These are phyloP conservation scores for Tachypleus tridentatus DNA, from an alignment of 1,140 invertebrate species.

Conservation along the genomic window DNA sequence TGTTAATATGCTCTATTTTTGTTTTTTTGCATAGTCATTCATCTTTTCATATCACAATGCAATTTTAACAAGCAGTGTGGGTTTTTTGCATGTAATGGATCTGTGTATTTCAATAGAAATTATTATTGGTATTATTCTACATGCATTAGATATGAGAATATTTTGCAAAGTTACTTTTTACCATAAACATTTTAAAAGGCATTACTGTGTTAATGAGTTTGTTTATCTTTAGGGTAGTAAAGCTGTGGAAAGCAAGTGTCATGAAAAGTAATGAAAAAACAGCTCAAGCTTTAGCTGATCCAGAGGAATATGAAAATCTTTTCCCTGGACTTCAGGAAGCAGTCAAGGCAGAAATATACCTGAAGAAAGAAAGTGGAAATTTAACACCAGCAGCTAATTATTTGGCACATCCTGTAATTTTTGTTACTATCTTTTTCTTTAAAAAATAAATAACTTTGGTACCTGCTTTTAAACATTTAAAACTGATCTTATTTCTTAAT, in stretches of 20 bases:
- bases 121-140: too few species aligned
- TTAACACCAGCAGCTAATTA: slow-evolving; percentile 21
- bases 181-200: background rate
- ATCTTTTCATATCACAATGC: too few species aligned
- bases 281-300: slow-evolving; percentile 87
- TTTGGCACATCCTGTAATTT: slow-evolving; percentile 23
- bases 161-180: too few species aligned
- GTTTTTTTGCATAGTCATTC: too few species aligned
- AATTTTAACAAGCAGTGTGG: too few species aligned
- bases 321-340: slow-evolving; percentile 76
- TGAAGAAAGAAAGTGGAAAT: slow-evolving; percentile 31
- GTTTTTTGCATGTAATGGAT: too few species aligned
- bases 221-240: slow-evolving; percentile 46
- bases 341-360: slow-evolving; percentile 58
- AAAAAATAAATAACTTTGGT: too few species aligned
- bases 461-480: too few species aligned
- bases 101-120: too few species aligned
- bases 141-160: too few species aligned
- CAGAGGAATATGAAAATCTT: slow-evolving; percentile 88
- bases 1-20: too few species aligned
- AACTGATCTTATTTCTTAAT: too few species aligned
- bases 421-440: slow-evolving; percentile 6
- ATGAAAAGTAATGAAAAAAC: slow-evolving; percentile 68
- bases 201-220: slow-evolving; percentile 4
- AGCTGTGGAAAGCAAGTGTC: slow-evolving; percentile 53